Conservation (phyloP, 2,888 invertebrate species). For the Artemia sp. region DNA sequence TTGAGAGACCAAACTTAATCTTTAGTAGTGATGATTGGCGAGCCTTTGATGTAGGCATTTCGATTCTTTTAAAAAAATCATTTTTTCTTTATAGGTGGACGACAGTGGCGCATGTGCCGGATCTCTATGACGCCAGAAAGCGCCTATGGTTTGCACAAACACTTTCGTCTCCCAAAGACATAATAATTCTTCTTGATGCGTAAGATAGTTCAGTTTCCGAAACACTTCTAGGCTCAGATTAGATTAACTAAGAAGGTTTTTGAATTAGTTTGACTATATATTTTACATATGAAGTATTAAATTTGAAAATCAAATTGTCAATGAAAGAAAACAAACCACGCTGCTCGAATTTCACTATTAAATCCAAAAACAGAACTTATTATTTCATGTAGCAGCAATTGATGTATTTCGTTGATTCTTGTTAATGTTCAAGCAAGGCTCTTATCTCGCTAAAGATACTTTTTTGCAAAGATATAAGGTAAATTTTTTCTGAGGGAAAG, state of each 20-base stretch:
- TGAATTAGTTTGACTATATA: not conserved
- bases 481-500: too few relatives aligned
- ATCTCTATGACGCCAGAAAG: conserved; percentile 35
- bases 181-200: conserved; percentile 37
- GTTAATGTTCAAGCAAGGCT: too few relatives aligned
- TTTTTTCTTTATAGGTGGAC: conserved; percentile 26
- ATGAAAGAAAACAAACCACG: not conserved
- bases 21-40: too few relatives aligned
- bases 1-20: too few relatives aligned
- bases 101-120: conserved; percentile 27
- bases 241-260: too few relatives aligned
- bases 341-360: too few relatives aligned
- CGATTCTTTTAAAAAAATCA: not conserved
- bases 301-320: conserved; percentile 7
- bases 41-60: too few relatives aligned
- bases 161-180: conserved; percentile 36
- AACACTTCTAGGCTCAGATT: not conserved
- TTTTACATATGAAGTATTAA: not conserved
- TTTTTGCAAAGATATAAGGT: too few relatives aligned
- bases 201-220: conserved; percentile 28
- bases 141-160: conserved; percentile 37
- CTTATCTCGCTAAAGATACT: too few relatives aligned
- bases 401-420: too few relatives aligned
- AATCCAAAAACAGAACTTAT: too few relatives aligned
- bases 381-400: too few relatives aligned